Evolutionary conservation across 2,113 vertebrate species (phyloP).

Genomic region (Lepus timidus): DNA sequence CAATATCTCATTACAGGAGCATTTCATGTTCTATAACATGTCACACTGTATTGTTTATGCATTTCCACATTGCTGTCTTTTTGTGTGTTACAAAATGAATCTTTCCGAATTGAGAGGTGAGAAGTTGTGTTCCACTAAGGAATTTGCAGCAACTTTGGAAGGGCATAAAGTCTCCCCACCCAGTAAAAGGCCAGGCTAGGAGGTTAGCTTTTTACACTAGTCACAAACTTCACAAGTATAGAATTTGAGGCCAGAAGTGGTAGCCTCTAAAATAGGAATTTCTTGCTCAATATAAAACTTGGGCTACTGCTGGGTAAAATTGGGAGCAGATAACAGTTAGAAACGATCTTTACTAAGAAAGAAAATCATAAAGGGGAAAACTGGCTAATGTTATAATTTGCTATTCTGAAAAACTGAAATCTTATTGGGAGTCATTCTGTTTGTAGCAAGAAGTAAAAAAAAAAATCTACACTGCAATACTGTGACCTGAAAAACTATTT

Average conservation of each 20-base stretch:
- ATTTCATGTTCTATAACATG: slow-evolving; percentile 45
- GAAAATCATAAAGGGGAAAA: slow-evolving; percentile 28
- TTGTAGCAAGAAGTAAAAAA: slow-evolving; percentile 39
- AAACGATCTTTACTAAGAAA: slow-evolving; percentile 15
- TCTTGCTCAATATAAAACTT: slow-evolving; percentile 71
- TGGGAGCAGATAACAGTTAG: slow-evolving; percentile 7
- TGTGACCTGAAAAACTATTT: slow-evolving; percentile 44
- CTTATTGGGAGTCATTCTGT: slow-evolving; percentile 3
- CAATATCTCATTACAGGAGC: slow-evolving; percentile 30
- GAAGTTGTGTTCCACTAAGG: background rate
- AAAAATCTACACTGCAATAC: background rate
- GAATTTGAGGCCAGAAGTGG: background rate
- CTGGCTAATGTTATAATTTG: background rate
- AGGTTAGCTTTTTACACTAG: background rate
- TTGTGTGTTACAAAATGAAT: slow-evolving; percentile 8
- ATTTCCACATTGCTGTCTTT: background rate
- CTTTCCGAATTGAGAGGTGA: slow-evolving; percentile 40
- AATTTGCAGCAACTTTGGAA: slow-evolving; percentile 7
- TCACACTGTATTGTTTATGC: background rate
- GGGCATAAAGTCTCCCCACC: background rate
- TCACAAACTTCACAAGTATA: background rate
- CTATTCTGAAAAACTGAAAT: background rate
- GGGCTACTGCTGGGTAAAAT: slow-evolving; percentile 28
- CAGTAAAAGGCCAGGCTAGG: background rate
- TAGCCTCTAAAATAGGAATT: background rate